These are phyloP conservation scores for Erithacus rubecula DNA, from an alignment of 2,797 vertebrate species.

Conservation along the genomic window DNA sequence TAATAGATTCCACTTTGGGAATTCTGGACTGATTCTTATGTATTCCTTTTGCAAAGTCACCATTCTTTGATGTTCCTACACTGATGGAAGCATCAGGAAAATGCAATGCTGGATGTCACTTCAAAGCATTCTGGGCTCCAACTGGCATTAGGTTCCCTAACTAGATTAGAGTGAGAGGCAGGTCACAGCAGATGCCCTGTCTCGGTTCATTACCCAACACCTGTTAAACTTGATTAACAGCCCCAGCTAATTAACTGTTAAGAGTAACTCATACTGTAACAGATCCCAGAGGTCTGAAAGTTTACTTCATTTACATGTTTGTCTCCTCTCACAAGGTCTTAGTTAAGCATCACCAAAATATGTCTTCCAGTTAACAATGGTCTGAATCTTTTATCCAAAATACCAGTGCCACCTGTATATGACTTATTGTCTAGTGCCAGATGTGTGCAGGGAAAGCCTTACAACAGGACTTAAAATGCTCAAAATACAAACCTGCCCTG, in stretches of 20 bases:
- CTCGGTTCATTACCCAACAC: slow-evolving; percentile 80
- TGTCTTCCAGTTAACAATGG: neutral
- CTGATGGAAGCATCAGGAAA: slow-evolving; percentile 44
- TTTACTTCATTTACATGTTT: slow-evolving; percentile 74
- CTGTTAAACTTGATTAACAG: slow-evolving; percentile 78
- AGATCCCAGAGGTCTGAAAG: slow-evolving; percentile 70
- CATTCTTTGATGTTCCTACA: slow-evolving; percentile 12
- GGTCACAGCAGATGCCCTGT: slow-evolving; percentile 76
- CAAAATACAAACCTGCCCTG: neutral
- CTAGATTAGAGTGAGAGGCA: slow-evolving; percentile 58
- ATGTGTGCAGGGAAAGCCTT: neutral
- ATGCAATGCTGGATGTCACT: slow-evolving; percentile 11
- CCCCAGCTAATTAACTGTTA: slow-evolving; percentile 73
- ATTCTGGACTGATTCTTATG: slow-evolving; percentile 22
- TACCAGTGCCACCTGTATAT: neutral
- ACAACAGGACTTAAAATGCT: neutral
- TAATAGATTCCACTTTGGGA: neutral
- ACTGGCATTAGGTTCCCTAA: slow-evolving; percentile 53
- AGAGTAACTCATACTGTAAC: slow-evolving; percentile 68
- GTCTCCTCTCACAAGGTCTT: slow-evolving; percentile 73
- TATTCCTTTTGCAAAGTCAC: slow-evolving; percentile 39
- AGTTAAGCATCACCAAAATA: slow-evolving; percentile 47
- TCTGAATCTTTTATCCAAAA: neutral
- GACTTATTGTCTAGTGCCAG: neutral
- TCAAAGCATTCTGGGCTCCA: slow-evolving; percentile 20